Base-by-base conservation (phyloP, 2,888 invertebrate genomes). In the Oxystoma pomonae region DNA sequence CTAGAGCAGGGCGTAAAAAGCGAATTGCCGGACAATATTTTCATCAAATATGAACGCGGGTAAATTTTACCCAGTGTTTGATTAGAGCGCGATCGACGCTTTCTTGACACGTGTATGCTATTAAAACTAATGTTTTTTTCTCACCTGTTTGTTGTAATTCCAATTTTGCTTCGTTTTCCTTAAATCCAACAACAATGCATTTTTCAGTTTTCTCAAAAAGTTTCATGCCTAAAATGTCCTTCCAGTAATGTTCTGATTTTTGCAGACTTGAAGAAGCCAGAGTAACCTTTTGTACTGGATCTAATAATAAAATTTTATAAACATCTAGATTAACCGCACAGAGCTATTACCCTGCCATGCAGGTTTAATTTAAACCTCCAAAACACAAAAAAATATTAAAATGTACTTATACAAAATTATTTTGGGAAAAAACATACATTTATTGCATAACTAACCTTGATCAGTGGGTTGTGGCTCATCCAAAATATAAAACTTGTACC, bases 241-340 rank as follows among this genome's bases (percentile, higher is more conserved):
- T 87, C 97, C 98, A 98, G 79, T 93, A 98, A 16, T 87, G 85
- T 64, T 90, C 82, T 1, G 96, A 92, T 64, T 83, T 86, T 17
- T 85, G 79, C 64, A 98, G 81, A 81, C 94, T 86, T 1, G 91
- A 91, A 67, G 90, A 88, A 16, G 92, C 87, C 63, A 98, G 78
- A 0, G 89, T 85, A 1, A 97, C 92, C 81, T 91, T 91, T 57
- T 87, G 78, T 0, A 96, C 87, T 55, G 93, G 93, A 84, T 93
- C 94, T 87, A 78, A 60, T 81, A 78, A 73, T 67, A 65, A 58
- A 60, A 63, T n/a, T n/a, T n/a, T n/a, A n/a, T n/a, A n/a, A n/a
- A n/a, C n/a, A n/a, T n/a, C n/a, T n/a, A n/a, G n/a, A n/a, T n/a
- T n/a, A n/a, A n/a, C n/a, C n/a, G n/a, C n/a, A n/a, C n/a, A n/a